These are phyloP conservation scores for Zaprionus vittiger DNA, from an alignment of 1,140 invertebrate genomes.

Conservation along the genomic window DNA sequence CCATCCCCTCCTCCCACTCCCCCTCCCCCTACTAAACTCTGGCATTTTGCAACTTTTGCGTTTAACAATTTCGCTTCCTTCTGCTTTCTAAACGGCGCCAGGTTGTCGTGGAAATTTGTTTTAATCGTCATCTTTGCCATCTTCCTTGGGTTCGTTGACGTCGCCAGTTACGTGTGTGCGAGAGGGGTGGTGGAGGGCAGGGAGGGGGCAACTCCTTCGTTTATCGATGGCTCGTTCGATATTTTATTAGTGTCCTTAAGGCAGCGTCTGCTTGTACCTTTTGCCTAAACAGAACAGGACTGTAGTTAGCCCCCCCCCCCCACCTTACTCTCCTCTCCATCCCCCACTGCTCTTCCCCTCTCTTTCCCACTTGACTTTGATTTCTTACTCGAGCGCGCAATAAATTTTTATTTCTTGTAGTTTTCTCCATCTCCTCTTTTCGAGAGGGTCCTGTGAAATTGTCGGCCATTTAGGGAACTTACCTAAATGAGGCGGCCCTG, in stretches of 20 bases:
- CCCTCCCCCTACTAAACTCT: slow-evolving; percentile 38
- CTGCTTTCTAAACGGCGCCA: slow-evolving; percentile 78
- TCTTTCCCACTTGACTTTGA: slow-evolving; percentile 49
- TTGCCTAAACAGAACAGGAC: neutral
- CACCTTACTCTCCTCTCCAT: slow-evolving; percentile 1
- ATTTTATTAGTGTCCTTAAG: slow-evolving; percentile 82
- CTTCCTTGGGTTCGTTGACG: slow-evolving; percentile 78
- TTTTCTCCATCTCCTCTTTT: neutral
- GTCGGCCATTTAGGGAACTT: slow-evolving; percentile 61
- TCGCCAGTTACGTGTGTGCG: slow-evolving; percentile 9
- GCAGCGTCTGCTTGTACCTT: slow-evolving; percentile 52
- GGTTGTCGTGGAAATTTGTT: slow-evolving; percentile 82
- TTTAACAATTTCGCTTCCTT: slow-evolving; percentile 83
- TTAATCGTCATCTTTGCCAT: slow-evolving; percentile 83
- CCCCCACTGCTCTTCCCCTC: neutral
- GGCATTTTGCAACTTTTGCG: slow-evolving; percentile 81
- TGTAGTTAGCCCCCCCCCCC: too few species aligned
- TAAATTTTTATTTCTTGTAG: slow-evolving; percentile 66
- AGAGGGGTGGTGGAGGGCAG: neutral
- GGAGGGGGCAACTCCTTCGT: slow-evolving; percentile 59
- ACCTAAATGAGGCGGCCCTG: slow-evolving; percentile 42
- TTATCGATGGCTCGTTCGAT: slow-evolving; percentile 81
- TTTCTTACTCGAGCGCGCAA: slow-evolving; percentile 60
- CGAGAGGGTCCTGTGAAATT: neutral
- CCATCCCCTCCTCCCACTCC: neutral